Conservation (phyloP, 2,113 vertebrate genomes). For the Laterallus jamaicensis region DNA sequence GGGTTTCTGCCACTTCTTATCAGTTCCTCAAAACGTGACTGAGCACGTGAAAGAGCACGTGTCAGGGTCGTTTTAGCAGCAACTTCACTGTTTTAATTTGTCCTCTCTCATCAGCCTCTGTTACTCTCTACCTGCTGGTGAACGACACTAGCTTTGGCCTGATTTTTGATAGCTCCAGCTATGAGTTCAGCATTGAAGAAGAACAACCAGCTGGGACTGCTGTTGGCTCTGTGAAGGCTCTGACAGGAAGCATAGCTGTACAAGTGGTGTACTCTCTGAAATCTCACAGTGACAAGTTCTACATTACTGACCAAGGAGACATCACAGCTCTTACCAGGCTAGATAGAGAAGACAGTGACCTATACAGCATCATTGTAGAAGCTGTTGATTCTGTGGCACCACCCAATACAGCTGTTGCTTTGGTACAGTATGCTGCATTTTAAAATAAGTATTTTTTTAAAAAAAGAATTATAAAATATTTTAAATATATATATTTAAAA, state of each 20-base stretch:
- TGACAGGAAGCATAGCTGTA: conserved; percentile 50
- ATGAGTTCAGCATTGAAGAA: conserved; percentile 76
- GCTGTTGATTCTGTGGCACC: conserved; percentile 74
- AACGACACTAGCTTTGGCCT: conserved; percentile 46
- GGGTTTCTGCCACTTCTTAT: not conserved
- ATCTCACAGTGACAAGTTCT: conserved; percentile 72
- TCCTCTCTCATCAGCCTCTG: conserved; percentile 53
- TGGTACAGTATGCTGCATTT: conserved; percentile 58
- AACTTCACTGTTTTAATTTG: not conserved
- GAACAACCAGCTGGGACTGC: not conserved
- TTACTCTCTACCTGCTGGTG: conserved; percentile 67
- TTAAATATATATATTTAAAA: not conserved
- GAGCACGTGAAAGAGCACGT: fast-evolving
- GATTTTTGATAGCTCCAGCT: conserved; percentile 71
- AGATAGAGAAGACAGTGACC: conserved; percentile 73
- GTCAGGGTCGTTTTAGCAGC: not conserved
- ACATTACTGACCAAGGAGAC: conserved; percentile 59
- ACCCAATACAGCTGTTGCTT: conserved; percentile 66
- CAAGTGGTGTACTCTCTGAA: conserved; percentile 68
- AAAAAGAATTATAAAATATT: not conserved
- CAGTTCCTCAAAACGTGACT: not conserved
- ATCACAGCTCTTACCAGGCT: conserved; percentile 50
- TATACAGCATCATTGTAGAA: conserved; percentile 74
- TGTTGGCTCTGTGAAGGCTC: conserved; percentile 72
- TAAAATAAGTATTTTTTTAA: not conserved